Evolutionary conservation across 2,888 invertebrate genomes (phyloP), one percentile per base, ranked within the genome.

Genomic region (Meliscaeva auricollis): DNA sequence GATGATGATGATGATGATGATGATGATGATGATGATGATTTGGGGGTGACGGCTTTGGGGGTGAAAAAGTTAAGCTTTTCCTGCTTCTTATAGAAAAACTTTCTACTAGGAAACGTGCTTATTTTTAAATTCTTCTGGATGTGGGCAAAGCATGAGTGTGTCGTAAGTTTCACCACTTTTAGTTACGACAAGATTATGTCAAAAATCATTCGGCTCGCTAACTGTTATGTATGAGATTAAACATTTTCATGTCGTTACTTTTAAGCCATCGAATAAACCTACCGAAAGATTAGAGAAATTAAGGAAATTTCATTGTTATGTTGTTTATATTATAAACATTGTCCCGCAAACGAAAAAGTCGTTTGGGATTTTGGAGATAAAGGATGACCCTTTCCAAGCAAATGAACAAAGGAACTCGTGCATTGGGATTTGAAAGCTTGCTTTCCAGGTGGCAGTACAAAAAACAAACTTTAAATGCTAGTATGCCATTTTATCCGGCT

Each of bases 31-130:
- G 56, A 60, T 50, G 35, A 58, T 46, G 48, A 44, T 50, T n/a
- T n/a, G n/a, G n/a, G n/a, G n/a, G n/a, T n/a, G 46, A 64, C 17
- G 13, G 15, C 13, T 38, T 35, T 11, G 38, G 54, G 13, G 26
- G 66, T n/a, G 38, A 26, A 38, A 52, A 54, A 68, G 30, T 50
- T 35, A 13, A 54, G 26, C 11, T 66, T 9, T 72, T 68, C 22
- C 7, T 17, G 8, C 0, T 32, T 54, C 15, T 15, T 32, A 4
- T 22, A 17, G 3, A 9, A 35, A 20, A 58, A 58, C 13, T 58
- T 58, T 8, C 0, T 58, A 2, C 35, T 20, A 5, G 13, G 7
- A 20, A 38, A 38, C 58, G 20, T 58, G 58, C 35, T 13, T 38
- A 6, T 13, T 58, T 58, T 38, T n/a, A 20, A 13, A 38, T 38